Evolutionary conservation across 2,888 invertebrate genomes (phyloP), one percentile per base, ranked within the genome.

Genomic region (Acutogordius australiensis): DNA sequence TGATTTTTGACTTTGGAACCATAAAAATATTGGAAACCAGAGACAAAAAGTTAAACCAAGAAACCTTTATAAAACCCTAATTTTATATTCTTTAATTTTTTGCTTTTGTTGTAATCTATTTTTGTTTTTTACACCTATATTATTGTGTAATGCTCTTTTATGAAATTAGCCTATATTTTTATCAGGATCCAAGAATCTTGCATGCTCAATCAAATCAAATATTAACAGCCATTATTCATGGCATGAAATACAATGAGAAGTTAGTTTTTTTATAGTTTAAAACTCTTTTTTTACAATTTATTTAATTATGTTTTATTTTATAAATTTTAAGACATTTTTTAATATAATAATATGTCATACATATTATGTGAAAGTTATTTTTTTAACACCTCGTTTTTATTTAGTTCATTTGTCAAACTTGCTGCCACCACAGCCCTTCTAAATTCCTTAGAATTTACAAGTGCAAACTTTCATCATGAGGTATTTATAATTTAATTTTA

Each of bases 371-470:
- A n/a, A n/a, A n/a, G n/a, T n/a, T n/a, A n/a, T n/a, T n/a, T n/a
- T n/a, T n/a, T n/a, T n/a, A 21, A 13, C 13, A 8, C n/a, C 28
- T n/a, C n/a, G n/a, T n/a, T n/a, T 64, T 62, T 18, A 66, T 68
- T 30, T 65, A 73, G 86, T 69, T 82, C 81, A 70, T 82, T 91
- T 72, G 94, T 99, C 1, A 78, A 86, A 63, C 76, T 91, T 60
- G 94, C 97, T 45, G 97, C 97, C 28, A 94, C 91, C 2, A 88
- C 82, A 66, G 94, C 97, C 1, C 76, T 99, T 29, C 78, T 84
- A 59, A 99, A 99, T 73, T 97, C 94, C 0, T 74, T 99, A 61
- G 97, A 99, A 74, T 99, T 99, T 69, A 97, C 94, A 21, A 84
- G 84, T 74, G 84, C 85, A 30, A 99, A 97, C 74, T 99, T 99